These are phyloP conservation scores for Xyrauchen texanus DNA, from an alignment of 2,113 vertebrate species.

Conservation along the genomic window DNA sequence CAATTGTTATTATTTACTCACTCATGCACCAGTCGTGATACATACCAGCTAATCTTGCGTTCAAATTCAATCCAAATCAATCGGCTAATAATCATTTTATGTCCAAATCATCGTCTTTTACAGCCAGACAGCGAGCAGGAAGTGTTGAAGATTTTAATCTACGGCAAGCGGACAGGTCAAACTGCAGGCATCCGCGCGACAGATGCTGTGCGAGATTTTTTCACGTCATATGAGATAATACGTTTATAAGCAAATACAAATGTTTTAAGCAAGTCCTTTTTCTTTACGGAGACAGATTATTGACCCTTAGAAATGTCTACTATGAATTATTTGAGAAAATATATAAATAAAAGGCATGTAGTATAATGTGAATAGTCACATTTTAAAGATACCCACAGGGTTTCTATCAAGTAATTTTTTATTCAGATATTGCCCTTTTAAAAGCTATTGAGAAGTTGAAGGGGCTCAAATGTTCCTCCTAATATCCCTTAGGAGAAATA, in stretches of 20 bases:
- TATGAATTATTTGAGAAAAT: too few species aligned
- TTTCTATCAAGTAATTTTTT: too few species aligned
- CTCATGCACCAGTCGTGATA: slow-evolving; percentile 40
- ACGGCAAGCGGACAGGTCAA: slow-evolving; percentile 58
- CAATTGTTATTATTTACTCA: background rate
- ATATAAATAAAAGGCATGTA: too few species aligned
- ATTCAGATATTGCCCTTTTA: too few species aligned
- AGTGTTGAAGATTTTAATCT: slow-evolving; percentile 48
- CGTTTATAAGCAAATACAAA: background rate
- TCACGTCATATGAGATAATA: background rate
- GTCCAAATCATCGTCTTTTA: slow-evolving; percentile 60
- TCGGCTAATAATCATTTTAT: slow-evolving; percentile 52
- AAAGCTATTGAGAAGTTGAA: too few species aligned
- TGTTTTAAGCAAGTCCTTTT: too few species aligned
- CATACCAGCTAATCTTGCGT: slow-evolving; percentile 79
- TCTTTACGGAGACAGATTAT: too few species aligned
- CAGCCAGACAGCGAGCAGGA: slow-evolving; percentile 53
- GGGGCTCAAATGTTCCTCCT: too few species aligned
- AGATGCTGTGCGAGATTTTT: background rate
- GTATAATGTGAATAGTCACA: too few species aligned
- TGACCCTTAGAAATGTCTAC: too few species aligned
- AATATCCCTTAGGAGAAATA: too few species aligned
- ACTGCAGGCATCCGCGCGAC: background rate
- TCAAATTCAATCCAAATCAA: slow-evolving; percentile 63
- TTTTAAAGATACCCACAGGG: too few species aligned